Conservation (phyloP, 1,140 invertebrate species). For the Apis florea region DNA sequence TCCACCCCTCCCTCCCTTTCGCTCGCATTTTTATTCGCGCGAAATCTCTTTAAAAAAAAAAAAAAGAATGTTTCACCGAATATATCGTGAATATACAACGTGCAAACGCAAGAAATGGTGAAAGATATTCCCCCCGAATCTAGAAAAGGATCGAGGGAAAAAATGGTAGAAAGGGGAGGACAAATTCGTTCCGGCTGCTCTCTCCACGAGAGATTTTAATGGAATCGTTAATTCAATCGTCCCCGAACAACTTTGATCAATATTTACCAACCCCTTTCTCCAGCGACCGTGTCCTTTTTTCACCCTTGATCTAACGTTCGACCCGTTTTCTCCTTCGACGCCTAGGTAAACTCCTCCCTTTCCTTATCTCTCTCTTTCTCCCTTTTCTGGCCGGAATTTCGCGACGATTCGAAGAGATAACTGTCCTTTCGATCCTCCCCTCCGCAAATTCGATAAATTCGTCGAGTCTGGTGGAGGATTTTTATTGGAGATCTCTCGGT, state of each 20-base stretch:
- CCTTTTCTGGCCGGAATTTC: not conserved
- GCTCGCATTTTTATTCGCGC: no score
- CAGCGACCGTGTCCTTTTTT: not conserved
- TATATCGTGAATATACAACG: no score
- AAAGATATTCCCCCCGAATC: not conserved
- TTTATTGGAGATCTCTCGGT: not conserved
- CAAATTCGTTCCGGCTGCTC: not conserved
- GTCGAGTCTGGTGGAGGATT: no score
- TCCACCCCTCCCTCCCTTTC: no score
- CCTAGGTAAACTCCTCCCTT: conserved; percentile 15
- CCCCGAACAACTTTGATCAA: conserved; percentile 51
- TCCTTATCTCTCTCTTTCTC: conserved; percentile 5
- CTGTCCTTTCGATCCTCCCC: not conserved
- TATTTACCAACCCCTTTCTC: conserved; percentile 44
- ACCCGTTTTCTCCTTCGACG: not conserved
- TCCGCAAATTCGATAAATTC: no score
- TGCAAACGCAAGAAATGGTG: not conserved
- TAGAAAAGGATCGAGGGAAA: not conserved
- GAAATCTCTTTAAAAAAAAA: no score
- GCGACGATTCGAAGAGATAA: not conserved
- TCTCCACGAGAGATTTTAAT: conserved; percentile 53
- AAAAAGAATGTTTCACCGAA: no score
- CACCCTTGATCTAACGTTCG: conserved; percentile 1
- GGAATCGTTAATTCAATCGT: conserved; percentile 67
- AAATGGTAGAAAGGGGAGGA: not conserved